These are phyloP conservation scores for Pandemis cinnamomeana DNA, from an alignment of 2,888 invertebrate species.

Conservation along the genomic window DNA sequence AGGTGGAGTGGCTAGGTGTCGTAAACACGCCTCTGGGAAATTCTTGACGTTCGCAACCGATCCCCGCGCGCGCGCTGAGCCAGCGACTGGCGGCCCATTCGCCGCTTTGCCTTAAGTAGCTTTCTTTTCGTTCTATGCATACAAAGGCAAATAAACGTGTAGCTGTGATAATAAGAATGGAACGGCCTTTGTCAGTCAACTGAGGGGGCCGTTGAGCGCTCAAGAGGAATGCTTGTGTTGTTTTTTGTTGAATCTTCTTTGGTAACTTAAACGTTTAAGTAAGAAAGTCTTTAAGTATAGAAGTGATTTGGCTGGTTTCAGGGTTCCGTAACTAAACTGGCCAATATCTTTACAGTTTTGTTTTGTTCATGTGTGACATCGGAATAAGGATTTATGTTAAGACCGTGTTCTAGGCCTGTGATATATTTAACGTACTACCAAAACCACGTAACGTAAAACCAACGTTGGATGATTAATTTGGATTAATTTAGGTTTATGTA, in stretches of 20 bases:
- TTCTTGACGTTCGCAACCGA: constrained; percentile 54
- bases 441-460: too few relatives aligned
- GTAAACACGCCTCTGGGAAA: constrained; percentile 76
- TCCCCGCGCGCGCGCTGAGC: constrained; percentile 61
- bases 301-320: neutral
- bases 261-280: constrained; percentile 1
- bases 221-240: constrained; percentile 27
- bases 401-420: too few relatives aligned
- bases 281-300: neutral
- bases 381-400: too few relatives aligned
- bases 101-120: constrained; percentile 58
- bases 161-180: constrained; percentile 39
- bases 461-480: too few relatives aligned
- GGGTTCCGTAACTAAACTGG: too few relatives aligned
- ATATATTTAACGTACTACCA: too few relatives aligned
- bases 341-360: too few relatives aligned
- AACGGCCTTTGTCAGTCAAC: constrained; percentile 35
- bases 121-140: constrained; percentile 48
- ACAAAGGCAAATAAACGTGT: constrained; percentile 39
- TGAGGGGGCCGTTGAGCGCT: constrained; percentile 29
- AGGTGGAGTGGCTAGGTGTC: constrained; percentile 60
- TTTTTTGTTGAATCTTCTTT: constrained; percentile 16
- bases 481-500: too few relatives aligned
- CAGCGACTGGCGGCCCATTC: constrained; percentile 58
- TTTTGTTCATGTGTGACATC: too few relatives aligned